Evolutionary conservation across 2,113 vertebrate genomes (phyloP).

Genomic region (Echinops telfairi): DNA sequence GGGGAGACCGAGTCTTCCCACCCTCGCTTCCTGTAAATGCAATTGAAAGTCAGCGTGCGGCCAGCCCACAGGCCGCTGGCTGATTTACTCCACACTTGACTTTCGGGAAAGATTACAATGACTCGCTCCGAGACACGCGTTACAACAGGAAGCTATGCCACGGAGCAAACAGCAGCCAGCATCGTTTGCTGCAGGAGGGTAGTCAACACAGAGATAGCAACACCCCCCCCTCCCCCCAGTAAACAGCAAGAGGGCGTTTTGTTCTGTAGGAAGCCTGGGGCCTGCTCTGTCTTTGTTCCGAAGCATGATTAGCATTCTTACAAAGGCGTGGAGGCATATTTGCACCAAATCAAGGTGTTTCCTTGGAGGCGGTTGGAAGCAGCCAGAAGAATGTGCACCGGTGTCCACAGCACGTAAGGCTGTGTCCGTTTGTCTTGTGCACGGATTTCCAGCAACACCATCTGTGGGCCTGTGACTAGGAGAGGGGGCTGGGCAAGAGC

Average conservation of each 20-base stretch:
- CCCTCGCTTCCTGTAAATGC: not conserved
- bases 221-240: not conserved
- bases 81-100: not conserved
- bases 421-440: accelerated
- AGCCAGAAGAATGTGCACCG: not conserved
- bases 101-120: conserved; percentile 10
- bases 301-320: not conserved
- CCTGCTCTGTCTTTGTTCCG: not conserved
- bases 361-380: not conserved
- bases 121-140: not conserved
- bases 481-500: not conserved
- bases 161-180: not conserved
- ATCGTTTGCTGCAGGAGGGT: not conserved
- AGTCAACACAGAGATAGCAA: conserved; percentile 41
- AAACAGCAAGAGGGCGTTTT: not conserved
- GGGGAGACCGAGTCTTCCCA: not conserved
- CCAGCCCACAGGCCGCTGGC: not conserved
- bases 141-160: not conserved
- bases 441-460: accelerated
- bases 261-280: accelerated
- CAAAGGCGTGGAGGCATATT: accelerated
- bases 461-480: not conserved
- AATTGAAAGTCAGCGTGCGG: not conserved
- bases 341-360: not conserved
- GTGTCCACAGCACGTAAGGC: accelerated